phyloP scores from a whole-genome alignment of 2,113 vertebrate species.

The Chaetops frenatus region DNA sequence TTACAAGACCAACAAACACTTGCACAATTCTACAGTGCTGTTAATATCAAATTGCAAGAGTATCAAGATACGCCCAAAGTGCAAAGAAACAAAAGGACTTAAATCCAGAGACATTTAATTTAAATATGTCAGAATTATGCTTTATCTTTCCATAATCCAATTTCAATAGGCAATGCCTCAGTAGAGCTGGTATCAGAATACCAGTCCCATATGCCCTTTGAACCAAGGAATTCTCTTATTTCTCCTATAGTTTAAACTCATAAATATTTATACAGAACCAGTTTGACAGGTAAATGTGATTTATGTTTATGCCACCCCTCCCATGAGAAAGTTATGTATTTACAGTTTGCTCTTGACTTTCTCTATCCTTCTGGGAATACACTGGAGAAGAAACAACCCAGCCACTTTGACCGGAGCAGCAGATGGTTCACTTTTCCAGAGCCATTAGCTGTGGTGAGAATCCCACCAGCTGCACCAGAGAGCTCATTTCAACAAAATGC shows the following conservation, averaged over 20 bases:
- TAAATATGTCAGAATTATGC: neutral
- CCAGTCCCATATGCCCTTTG: neutral
- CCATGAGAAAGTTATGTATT: constrained; percentile 17
- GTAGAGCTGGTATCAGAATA: neutral
- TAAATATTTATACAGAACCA: constrained; percentile 12
- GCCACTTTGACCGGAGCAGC: neutral
- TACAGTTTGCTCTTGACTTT: constrained; percentile 50
- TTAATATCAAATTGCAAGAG: neutral
- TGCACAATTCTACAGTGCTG: neutral
- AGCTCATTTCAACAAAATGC: constrained; percentile 36
- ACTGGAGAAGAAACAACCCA: neutral
- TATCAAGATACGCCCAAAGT: neutral
- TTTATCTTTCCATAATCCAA: constrained; percentile 17
- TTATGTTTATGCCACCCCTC: constrained; percentile 12
- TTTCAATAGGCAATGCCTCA: neutral
- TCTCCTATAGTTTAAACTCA: neutral
- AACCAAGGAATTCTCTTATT: neutral
- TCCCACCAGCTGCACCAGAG: constrained; percentile 21
- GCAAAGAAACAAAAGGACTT: neutral
- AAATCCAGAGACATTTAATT: neutral
- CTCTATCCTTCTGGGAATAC: neutral
- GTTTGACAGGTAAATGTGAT: constrained; percentile 26
- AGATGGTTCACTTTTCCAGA: constrained; percentile 45
- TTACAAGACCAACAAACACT: neutral
- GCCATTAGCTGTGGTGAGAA: constrained; percentile 35